A percentile compares a stretch with the other conserved stretches of the same genome.
These are phyloP conservation scores for Reticulitermes speratus DNA, from an alignment of 1,140 invertebrate species.

Conservation along the genomic window DNA sequence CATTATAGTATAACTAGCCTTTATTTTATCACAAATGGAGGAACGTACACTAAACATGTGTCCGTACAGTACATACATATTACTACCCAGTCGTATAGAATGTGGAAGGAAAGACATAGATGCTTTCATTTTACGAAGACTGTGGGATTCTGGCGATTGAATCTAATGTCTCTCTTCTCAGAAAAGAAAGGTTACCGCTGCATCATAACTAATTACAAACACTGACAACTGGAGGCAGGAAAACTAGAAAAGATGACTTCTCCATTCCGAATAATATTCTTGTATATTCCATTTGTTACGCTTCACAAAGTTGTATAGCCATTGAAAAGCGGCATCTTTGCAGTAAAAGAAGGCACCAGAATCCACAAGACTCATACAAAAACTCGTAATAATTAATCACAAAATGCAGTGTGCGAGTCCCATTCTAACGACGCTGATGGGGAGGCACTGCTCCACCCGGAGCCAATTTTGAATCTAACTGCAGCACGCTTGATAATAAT, in stretches of 20 bases:
- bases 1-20: no score
- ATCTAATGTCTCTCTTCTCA: not conserved
- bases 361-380: not conserved
- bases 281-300: not conserved
- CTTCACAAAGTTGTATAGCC: not conserved
- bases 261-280: not conserved
- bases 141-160: not conserved
- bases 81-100: no score
- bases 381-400: slow-evolving; percentile 17
- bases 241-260: slow-evolving; percentile 6
- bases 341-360: not conserved
- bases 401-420: not conserved
- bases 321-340: not conserved
- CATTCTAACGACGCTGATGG: not conserved
- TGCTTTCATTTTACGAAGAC: not conserved
- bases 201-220: slow-evolving; percentile 4
- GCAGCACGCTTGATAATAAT: not conserved
- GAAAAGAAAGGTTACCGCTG: not conserved
- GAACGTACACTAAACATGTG: no score
- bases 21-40: no score
- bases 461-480: not conserved
- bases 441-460: not conserved
- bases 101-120: not conserved
- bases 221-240: not conserved
- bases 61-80: no score